Percentiles rank a stretch among this genome's conserved stretches.
These are phyloP conservation scores for Melanophora roralis DNA, from an alignment of 2,888 invertebrate species.

Conservation along the genomic window DNA sequence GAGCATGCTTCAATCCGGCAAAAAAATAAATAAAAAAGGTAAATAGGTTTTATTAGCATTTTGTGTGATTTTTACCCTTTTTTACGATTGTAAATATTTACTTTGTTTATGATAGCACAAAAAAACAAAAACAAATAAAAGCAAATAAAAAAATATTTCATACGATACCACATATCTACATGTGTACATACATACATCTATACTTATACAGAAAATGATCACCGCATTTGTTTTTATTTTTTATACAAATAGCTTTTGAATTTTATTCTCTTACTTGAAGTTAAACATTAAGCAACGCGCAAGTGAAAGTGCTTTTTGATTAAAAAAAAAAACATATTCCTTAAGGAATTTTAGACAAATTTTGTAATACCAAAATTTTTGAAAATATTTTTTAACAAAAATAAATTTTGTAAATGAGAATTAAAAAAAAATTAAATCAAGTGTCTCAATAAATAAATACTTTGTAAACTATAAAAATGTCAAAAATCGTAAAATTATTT, in stretches of 20 bases:
- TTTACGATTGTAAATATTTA: conserved; percentile 52
- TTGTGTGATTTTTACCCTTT: conserved; percentile 20
- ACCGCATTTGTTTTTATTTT: conserved; percentile 39
- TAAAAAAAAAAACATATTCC: background rate
- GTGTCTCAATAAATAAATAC: conserved; percentile 1
- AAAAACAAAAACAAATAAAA: background rate
- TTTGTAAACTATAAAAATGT: conserved; percentile 63
- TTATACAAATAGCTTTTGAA: conserved; percentile 31
- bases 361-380: too few relatives aligned
- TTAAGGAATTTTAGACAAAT: too few relatives aligned
- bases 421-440: conserved; percentile 18
- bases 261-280: conserved; percentile 43
- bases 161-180: conserved; percentile 1
- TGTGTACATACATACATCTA: conserved; percentile 7
- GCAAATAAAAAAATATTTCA: conserved; percentile 17
- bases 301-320: conserved; percentile 23
- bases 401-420: background rate
- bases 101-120: conserved; percentile 49
- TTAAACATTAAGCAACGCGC: conserved; percentile 45
- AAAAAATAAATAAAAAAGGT: conserved; percentile 6
- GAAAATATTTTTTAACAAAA: background rate
- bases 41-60: conserved; percentile 43
- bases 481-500: conserved; percentile 68
- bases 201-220: conserved; percentile 17
- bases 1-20: conserved; percentile 18